These are phyloP conservation scores for Drosophila macrospina DNA, from an alignment of 2,888 invertebrate species.

Conservation along the genomic window DNA sequence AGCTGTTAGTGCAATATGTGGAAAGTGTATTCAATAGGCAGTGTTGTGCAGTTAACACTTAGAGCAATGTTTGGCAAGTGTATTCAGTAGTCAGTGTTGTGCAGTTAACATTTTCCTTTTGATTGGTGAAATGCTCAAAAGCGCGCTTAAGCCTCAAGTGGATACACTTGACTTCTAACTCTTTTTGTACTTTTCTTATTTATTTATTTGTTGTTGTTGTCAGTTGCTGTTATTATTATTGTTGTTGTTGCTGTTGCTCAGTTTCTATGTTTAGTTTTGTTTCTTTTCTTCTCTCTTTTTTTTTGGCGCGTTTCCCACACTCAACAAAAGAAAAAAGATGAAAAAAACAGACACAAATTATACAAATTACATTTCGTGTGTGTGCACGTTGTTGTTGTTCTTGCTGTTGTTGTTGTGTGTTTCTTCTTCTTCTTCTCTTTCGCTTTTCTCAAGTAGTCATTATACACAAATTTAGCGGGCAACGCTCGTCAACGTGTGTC, in stretches of 20 bases:
- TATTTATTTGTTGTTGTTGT: not conserved
- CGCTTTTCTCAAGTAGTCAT: slow-evolving; percentile 78
- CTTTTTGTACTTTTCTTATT: slow-evolving; percentile 1
- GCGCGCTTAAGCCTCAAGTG: slow-evolving; percentile 12
- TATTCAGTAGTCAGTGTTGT: not conserved
- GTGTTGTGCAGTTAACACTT: too few relatives aligned
- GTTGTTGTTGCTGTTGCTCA: slow-evolving; percentile 13
- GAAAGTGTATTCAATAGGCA: too few relatives aligned
- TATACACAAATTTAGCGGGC: slow-evolving; percentile 75
- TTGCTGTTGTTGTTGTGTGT: slow-evolving; percentile 23
- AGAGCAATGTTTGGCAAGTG: too few relatives aligned
- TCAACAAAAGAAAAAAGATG: slow-evolving; percentile 30
- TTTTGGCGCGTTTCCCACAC: slow-evolving; percentile 78
- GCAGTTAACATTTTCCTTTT: not conserved
- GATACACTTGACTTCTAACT: slow-evolving; percentile 12
- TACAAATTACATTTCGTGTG: slow-evolving; percentile 80
- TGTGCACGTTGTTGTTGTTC: slow-evolving; percentile 50
- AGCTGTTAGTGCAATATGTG: too few relatives aligned
- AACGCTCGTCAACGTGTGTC: slow-evolving; percentile 69
- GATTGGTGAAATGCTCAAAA: slow-evolving; percentile 16
- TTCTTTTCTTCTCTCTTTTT: slow-evolving; percentile 50
- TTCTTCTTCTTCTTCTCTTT: slow-evolving; percentile 35
- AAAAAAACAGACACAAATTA: slow-evolving; percentile 67
- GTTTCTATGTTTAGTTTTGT: slow-evolving; percentile 35
- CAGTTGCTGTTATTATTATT: slow-evolving; percentile 3